Base-by-base conservation (phyloP, 2,797 vertebrate species). In the Eulemur coronatus region DNA sequence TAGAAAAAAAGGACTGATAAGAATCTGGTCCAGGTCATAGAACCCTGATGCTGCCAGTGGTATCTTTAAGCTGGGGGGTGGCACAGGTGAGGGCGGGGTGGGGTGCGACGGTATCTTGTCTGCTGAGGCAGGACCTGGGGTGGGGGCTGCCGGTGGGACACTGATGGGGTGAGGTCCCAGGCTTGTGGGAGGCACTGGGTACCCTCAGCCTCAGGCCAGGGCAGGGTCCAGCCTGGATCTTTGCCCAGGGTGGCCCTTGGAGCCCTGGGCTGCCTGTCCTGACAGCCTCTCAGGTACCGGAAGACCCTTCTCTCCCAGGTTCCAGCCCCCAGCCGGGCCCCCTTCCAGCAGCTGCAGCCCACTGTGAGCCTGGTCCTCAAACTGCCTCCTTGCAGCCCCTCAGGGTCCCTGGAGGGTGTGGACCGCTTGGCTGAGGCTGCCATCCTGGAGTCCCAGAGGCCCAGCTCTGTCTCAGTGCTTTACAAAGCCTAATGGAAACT, bases 1-100 rank as follows among this genome's bases (percentile, higher is more conserved):
- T 96, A 80, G 94, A 98, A 98, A 97, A 97, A 98, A 96, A 93
- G 2, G 97, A 92, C 96, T 91, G 24, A 94, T 97, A 97, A 63
- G 84, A 84, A 93, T 97, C 92, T 65, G 92, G 63, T 81, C 52
- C 13, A 35, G 86, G 95, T 97, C 87, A 69, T 97, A 84, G 85
- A 48, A 70, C 73, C 90, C 33, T 65, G 95, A 92, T 89, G 84
- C 33, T 70, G 35, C 46, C 52, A 57, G 81, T 55, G 38, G 43
- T 35, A 35, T 69, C 70, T 85, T 33, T 89, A 65, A 86, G 65
- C 41, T 33, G 4, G 5, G 43, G 50, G 18, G 35, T 24, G n/a
- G 38, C 35, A 41, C 35, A 63, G 76, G 28, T 5, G 9, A 59
- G 22, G 18, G n/a, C 2, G 11, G 10, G 13, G 17, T n/a, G 6